Evolutionary conservation across 2,888 invertebrate genomes (phyloP).

Genomic region (Entomobrya proxima): DNA sequence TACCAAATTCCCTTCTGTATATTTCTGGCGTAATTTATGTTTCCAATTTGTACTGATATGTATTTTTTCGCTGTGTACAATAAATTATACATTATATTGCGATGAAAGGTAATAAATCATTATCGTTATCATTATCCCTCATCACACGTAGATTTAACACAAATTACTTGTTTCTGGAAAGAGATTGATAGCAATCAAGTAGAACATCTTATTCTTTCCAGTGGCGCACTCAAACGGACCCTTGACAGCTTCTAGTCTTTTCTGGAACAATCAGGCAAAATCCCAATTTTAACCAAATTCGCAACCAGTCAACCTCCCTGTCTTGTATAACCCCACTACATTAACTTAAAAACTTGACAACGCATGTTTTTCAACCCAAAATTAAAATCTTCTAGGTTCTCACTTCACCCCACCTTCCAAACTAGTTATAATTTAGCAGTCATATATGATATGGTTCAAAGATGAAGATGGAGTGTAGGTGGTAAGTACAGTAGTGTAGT

Average conservation of each 20-base stretch:
- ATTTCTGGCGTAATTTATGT: too few relatives aligned
- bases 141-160: too few relatives aligned
- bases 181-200: slow-evolving; percentile 42
- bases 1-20: too few relatives aligned
- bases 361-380: neutral
- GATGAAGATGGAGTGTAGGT: neutral
- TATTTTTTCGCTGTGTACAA: too few relatives aligned
- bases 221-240: slow-evolving; percentile 33
- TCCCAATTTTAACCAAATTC: too few relatives aligned
- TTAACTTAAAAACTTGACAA: neutral
- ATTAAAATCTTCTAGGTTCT: neutral
- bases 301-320: too few relatives aligned
- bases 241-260: slow-evolving; percentile 44
- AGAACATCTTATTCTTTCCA: slow-evolving; percentile 56
- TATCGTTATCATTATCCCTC: neutral
- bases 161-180: slow-evolving; percentile 53
- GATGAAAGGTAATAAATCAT: too few relatives aligned
- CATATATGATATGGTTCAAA: neutral
- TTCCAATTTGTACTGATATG: too few relatives aligned
- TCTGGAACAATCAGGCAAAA: neutral
- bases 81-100: too few relatives aligned
- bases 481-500: neutral
- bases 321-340: too few relatives aligned
- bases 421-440: neutral
- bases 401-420: neutral